Conservation (phyloP, 2,113 vertebrate species). For the Anoplopoma fimbria region DNA sequence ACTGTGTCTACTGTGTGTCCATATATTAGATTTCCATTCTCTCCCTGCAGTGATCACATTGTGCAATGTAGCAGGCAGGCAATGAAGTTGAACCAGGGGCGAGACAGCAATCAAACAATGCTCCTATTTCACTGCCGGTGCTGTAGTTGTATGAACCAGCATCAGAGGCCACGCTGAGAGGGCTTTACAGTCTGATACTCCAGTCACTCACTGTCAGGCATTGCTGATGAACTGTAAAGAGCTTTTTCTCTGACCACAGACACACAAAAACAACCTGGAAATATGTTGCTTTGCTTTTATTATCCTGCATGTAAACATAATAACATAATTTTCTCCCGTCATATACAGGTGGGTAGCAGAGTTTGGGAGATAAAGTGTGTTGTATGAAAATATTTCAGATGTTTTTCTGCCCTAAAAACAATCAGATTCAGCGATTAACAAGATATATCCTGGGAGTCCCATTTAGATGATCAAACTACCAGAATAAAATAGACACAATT, state of each 20-base stretch:
- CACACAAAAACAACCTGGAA: neutral
- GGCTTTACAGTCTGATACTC: neutral
- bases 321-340: neutral
- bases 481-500: neutral
- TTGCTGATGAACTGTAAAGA: neutral
- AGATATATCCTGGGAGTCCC: neutral
- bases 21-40: conserved; percentile 27
- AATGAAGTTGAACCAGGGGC: conserved; percentile 5
- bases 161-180: conserved; percentile 7
- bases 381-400: neutral
- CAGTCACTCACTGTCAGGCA: neutral
- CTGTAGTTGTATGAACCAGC: neutral
- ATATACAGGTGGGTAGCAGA: neutral
- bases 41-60: conserved; percentile 11
- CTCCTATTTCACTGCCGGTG: conserved; percentile 12
- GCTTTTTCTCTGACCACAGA: neutral
- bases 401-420: neutral
- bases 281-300: neutral
- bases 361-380: neutral
- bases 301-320: neutral
- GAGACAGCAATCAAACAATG: conserved; percentile 17
- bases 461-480: neutral
- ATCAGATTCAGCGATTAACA: neutral
- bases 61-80: neutral
- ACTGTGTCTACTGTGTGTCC: conserved; percentile 3